Conservation (phyloP, 2,888 invertebrate species). For the Microplitis deprimator region DNA sequence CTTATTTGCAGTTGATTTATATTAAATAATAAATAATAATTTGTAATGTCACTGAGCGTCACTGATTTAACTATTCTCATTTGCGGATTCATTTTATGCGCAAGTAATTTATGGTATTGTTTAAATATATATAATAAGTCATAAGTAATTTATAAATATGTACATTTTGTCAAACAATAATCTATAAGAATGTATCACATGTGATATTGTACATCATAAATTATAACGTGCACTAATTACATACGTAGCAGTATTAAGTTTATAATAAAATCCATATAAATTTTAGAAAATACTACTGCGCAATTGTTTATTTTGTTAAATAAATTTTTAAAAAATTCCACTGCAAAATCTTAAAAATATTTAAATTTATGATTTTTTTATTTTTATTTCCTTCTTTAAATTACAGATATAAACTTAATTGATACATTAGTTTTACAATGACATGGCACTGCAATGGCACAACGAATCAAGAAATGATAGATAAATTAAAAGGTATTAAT, state of each 20-base stretch:
- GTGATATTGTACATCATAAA: too few species aligned
- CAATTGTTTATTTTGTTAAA: background rate
- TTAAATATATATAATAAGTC: background rate
- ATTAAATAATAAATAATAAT: background rate
- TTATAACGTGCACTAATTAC: too few species aligned
- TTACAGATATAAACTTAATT: background rate
- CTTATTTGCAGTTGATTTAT: background rate
- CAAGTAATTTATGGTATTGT: background rate
- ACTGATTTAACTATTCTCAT: background rate
- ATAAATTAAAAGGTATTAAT: constrained; percentile 82
- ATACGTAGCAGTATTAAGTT: too few species aligned
- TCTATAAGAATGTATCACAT: background rate
- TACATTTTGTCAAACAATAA: background rate
- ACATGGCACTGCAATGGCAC: constrained; percentile 93
- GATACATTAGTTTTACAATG: constrained; percentile 74
- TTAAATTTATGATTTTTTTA: constrained; percentile 9
- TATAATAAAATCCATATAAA: too few species aligned
- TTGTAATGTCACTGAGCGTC: background rate
- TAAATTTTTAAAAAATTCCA: background rate
- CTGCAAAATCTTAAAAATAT: background rate
- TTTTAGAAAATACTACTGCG: background rate
- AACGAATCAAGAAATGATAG: constrained; percentile 86
- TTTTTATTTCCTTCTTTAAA: background rate
- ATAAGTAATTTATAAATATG: background rate
- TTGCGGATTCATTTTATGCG: background rate